phyloP scores from a whole-genome alignment of 2,888 invertebrate genomes.

The Tipula lateralis region DNA sequence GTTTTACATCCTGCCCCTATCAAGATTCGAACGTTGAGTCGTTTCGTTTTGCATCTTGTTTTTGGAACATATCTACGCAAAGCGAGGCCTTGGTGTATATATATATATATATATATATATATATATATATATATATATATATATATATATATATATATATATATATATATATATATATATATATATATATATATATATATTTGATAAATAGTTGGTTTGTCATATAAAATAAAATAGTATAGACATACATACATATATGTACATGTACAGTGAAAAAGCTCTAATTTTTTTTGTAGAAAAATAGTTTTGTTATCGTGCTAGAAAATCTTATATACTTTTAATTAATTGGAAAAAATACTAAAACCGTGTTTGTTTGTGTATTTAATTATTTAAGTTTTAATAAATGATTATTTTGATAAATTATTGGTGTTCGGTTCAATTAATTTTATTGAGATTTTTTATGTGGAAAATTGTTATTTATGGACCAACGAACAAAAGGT shows the following conservation, averaged over 20 bases:
- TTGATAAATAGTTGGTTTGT: not conserved
- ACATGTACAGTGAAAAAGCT: not conserved
- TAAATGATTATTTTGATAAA: conserved; percentile 7
- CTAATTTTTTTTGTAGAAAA: not conserved
- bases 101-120: no score
- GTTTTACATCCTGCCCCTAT: no score
- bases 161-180: no score
- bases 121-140: no score
- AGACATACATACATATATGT: not conserved
- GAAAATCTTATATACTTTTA: conserved; percentile 11
- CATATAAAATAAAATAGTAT: no score
- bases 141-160: no score
- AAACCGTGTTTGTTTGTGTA: not conserved
- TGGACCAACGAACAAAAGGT: not conserved
- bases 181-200: not conserved
- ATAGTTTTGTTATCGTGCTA: not conserved
- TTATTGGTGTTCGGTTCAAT: conserved; percentile 2
- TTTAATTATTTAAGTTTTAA: not conserved
- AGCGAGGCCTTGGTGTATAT: no score
- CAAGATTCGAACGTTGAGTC: no score
- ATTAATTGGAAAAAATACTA: conserved; percentile 2
- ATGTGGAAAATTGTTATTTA: not conserved
- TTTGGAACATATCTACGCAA: no score
- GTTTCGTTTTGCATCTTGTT: no score
- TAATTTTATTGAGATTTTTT: not conserved